Base-by-base conservation (phyloP, 2,797 vertebrate species). In the Ambastaia sidthimunki region DNA sequence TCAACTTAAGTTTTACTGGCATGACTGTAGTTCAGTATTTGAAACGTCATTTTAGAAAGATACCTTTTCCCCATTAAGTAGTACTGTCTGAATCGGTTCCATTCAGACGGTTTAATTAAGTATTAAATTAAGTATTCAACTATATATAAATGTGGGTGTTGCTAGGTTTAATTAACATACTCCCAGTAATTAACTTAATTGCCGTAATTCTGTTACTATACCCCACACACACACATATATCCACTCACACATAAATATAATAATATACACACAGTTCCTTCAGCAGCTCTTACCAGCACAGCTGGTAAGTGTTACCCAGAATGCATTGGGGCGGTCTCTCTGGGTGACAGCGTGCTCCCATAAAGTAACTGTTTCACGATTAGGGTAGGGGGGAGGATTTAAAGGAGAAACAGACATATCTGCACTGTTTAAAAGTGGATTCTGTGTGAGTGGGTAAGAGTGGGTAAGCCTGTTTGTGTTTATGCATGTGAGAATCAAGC, bases 271-370 rank as follows among this genome's bases (percentile, higher is more conserved):
- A 62, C 34, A 44, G 59, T 62, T 77, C 50, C 41, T 47, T 79
- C 60, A 82, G 44, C 68, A 80, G 59, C 80, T 78, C 82, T 60
- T 65, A 41, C n/a, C n/a, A 83, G 82, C 87, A 87, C 90, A 92
- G 92, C 91, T 92, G 91, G 90, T 88, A 89, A 88, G 81, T 87
- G 85, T 93, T 93, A 93, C 89, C 91, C 91, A 92, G 83, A 90
- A 91, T 91, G 70, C 91, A 90, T 82, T 87, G 87, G 83, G 81
- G 76, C 78, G 75, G 88, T 86, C 82, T 72, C 85, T 91, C 87
- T 90, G 86, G 83, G 85, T 82, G 87, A 88, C 87, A 89, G 85
- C 25, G 4, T 3, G 18, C 68, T 65, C 74, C 15, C 59, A 71
- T 60, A 70, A 78, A 71, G 76, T 37, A 65, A 76, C 76, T 62